A percentile compares a stretch with the other conserved stretches of the same genome.
Evolutionary conservation across 30 jellyfish, hydroid and myxozoan genomes (phyloP).

Genomic region (Aurelia aurita complex sp. Pacific): DNA sequence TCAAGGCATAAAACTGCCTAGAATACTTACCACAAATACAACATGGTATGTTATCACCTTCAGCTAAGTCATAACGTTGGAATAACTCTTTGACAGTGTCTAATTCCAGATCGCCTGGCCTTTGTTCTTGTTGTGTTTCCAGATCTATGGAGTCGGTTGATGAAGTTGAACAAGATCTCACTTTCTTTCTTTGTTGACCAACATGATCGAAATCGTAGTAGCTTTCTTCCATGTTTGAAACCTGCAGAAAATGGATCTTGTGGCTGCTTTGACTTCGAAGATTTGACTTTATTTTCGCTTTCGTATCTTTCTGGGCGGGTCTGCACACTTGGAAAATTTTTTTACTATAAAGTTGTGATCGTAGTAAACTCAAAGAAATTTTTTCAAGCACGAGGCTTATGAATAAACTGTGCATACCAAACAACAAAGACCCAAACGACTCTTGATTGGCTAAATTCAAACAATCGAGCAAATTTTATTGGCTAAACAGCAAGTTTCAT

Average conservation of each 20-base stretch:
- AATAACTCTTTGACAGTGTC: constrained; percentile 88
- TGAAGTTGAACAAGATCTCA: constrained; percentile 77
- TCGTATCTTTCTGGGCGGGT: constrained; percentile 45
- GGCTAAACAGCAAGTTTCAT: neutral
- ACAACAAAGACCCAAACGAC: constrained; percentile 24
- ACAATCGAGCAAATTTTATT: neutral
- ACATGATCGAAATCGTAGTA: constrained; percentile 21
- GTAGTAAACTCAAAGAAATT: constrained; percentile 54
- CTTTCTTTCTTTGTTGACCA: constrained; percentile 47
- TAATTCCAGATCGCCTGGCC: constrained; percentile 75
- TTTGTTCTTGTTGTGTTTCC: constrained; percentile 32
- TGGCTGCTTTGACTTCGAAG: neutral
- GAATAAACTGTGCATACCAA: constrained; percentile 60
- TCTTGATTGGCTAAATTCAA: constrained; percentile 47
- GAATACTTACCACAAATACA: constrained; percentile 85
- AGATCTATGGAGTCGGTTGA: constrained; percentile 68
- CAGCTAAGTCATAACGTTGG: constrained; percentile 81
- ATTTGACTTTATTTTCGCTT: neutral
- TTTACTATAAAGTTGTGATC: constrained; percentile 51
- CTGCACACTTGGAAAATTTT: neutral
- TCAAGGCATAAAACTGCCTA: neutral
- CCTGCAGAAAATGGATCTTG: neutral
- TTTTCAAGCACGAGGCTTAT: constrained; percentile 80
- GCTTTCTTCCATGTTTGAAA: constrained; percentile 29
- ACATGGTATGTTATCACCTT: constrained; percentile 92